Evolutionary conservation across 30 jellyfish, hydroid and myxozoan genomes (phyloP).

Genomic region (Aurelia coerulea): DNA sequence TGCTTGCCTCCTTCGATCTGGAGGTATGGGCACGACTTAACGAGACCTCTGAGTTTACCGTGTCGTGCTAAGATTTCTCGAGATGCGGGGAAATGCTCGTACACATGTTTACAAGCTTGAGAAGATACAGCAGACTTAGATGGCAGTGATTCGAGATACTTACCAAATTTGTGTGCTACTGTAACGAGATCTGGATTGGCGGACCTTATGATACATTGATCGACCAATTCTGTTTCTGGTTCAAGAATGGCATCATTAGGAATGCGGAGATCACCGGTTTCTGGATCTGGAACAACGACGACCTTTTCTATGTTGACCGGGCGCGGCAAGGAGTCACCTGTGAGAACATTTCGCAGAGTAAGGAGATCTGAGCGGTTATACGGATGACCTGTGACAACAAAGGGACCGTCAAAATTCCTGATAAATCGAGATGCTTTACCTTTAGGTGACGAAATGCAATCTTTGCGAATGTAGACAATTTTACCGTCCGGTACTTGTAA

Average conservation of each 20-base stretch:
- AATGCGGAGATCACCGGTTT: background rate
- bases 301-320: background rate
- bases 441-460: background rate
- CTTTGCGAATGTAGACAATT: constrained; percentile 4
- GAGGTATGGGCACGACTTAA: constrained; percentile 14
- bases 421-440: background rate
- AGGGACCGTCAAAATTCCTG: too few relatives aligned
- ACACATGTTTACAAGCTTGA: background rate
- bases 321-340: background rate
- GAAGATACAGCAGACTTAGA: background rate
- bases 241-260: background rate
- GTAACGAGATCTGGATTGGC: background rate
- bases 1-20: too few relatives aligned
- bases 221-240: too few relatives aligned
- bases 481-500: constrained; percentile 11
- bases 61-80: background rate
- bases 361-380: constrained; percentile 5
- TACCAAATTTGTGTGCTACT: background rate
- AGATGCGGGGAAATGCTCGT: background rate
- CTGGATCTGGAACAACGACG: background rate
- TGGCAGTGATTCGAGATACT: background rate
- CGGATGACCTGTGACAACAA: constrained; percentile 17
- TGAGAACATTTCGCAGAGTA: background rate
- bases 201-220: too few relatives aligned
- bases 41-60: background rate